These are phyloP conservation scores for Actinernus sp. DNA, from an alignment of 92 coral and sea anemone genomes.

Conservation along the genomic window DNA sequence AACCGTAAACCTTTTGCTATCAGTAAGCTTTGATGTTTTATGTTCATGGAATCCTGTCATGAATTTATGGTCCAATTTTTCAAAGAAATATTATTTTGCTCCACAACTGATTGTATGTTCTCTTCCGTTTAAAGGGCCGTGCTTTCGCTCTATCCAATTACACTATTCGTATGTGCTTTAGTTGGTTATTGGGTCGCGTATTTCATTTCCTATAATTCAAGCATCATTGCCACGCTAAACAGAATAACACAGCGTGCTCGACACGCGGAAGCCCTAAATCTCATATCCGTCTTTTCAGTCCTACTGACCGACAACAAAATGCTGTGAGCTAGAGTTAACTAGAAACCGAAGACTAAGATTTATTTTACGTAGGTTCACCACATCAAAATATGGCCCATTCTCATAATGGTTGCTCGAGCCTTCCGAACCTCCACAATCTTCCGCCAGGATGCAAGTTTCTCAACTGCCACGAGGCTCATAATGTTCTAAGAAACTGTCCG, in stretches of 20 bases:
- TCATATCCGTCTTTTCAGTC: constrained; percentile 8
- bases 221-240: constrained; percentile 1
- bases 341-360: too few species aligned
- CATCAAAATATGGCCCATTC: not conserved
- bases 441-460: constrained; percentile 90
- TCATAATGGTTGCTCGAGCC: constrained; percentile 1
- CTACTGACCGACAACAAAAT: not conserved
- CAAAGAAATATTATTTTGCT: too few species aligned
- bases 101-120: too few species aligned
- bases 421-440: constrained; percentile 65
- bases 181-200: not conserved
- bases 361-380: too few species aligned
- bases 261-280: not conserved
- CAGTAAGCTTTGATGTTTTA: too few species aligned
- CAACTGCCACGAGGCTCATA: constrained; percentile 78
- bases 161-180: too few species aligned
- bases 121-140: too few species aligned
- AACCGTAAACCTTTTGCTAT: too few species aligned
- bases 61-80: too few species aligned
- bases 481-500: constrained; percentile 74
- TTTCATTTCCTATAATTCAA: constrained; percentile 1
- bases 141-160: too few species aligned
- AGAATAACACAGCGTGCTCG: not conserved
- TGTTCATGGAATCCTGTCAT: too few species aligned
- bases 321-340: not conserved